phyloP scores from a whole-genome alignment of 1,140 invertebrate species.

The Daktulosphaira vitifoliae region DNA sequence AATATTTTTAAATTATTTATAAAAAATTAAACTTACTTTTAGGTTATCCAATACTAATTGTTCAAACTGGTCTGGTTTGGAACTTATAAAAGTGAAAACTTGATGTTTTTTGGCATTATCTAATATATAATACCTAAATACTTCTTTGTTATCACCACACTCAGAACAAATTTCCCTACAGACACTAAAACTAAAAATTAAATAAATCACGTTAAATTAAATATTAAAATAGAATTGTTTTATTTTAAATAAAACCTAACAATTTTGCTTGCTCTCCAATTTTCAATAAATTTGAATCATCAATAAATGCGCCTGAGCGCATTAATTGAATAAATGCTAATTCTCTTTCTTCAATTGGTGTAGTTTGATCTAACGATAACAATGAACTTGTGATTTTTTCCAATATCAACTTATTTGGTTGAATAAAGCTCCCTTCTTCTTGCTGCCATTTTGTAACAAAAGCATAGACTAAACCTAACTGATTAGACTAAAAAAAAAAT shows the following conservation, averaged over 20 bases:
- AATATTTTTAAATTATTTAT: too few relatives aligned
- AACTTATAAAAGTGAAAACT: constrained; percentile 40
- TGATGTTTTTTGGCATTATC: constrained; percentile 48
- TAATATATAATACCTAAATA: constrained; percentile 52
- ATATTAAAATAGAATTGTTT: background rate
- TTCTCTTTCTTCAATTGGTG: constrained; percentile 19
- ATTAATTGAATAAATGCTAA: constrained; percentile 27
- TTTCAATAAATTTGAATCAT: constrained; percentile 1
- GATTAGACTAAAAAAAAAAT: constrained; percentile 44
- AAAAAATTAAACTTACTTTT: background rate
- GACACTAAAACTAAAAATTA: constrained; percentile 50
- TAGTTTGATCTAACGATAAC: constrained; percentile 13
- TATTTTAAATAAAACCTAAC: background rate
- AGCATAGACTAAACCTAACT: constrained; percentile 62
- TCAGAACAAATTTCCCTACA: constrained; percentile 55
- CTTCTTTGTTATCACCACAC: constrained; percentile 49
- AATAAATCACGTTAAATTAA: background rate
- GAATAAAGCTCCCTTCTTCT: constrained; percentile 8
- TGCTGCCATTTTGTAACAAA: constrained; percentile 49
- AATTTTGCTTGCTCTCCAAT: constrained; percentile 22
- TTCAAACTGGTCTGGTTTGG: constrained; percentile 21
- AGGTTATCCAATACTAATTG: constrained; percentile 3
- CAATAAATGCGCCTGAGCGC: constrained; percentile 8
- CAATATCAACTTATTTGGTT: constrained; percentile 8
- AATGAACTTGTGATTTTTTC: constrained; percentile 2